Evolutionary conservation across 2,888 invertebrate species (phyloP).

Genomic region (Latrodectus hesperus): DNA sequence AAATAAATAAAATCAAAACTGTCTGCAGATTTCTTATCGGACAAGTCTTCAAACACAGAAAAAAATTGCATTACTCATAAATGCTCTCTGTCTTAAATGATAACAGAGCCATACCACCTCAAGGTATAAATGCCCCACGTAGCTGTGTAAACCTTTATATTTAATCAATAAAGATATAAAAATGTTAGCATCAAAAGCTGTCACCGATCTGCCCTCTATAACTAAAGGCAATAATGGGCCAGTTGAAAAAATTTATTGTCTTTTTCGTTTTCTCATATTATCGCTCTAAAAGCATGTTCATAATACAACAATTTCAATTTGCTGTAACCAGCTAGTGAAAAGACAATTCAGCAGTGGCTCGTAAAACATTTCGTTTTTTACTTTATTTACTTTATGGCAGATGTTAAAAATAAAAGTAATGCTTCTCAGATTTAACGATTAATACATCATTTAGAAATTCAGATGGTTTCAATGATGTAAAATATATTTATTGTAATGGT

Average conservation of each 20-base stretch:
- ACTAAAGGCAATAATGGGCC: conserved; percentile 54
- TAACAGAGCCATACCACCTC: conserved; percentile 29
- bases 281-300: conserved; percentile 44
- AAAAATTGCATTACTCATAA: conserved; percentile 42
- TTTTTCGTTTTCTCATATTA: conserved; percentile 53
- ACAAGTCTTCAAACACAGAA: conserved; percentile 1
- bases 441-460: conserved; percentile 41
- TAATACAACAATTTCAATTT: conserved; percentile 65
- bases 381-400: conserved; percentile 26
- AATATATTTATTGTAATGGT: background rate
- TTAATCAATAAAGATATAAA: conserved; percentile 64
- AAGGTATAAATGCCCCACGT: conserved; percentile 22
- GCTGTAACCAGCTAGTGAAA: conserved; percentile 60
- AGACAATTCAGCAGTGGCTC: conserved; percentile 36
- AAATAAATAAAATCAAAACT: too few species aligned
- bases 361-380: conserved; percentile 1
- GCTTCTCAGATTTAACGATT: conserved; percentile 19
- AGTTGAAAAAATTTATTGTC: conserved; percentile 63
- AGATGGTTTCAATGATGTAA: conserved; percentile 12
- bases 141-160: conserved; percentile 34
- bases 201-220: conserved; percentile 49
- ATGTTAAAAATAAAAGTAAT: conserved; percentile 41
- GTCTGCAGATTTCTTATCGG: background rate
- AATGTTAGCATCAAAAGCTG: conserved; percentile 53
- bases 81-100: conserved; percentile 26